Percentiles rank a stretch among this genome's conserved stretches.
Conservation (phyloP, 1,140 invertebrate species). For the Pinna nobilis region DNA sequence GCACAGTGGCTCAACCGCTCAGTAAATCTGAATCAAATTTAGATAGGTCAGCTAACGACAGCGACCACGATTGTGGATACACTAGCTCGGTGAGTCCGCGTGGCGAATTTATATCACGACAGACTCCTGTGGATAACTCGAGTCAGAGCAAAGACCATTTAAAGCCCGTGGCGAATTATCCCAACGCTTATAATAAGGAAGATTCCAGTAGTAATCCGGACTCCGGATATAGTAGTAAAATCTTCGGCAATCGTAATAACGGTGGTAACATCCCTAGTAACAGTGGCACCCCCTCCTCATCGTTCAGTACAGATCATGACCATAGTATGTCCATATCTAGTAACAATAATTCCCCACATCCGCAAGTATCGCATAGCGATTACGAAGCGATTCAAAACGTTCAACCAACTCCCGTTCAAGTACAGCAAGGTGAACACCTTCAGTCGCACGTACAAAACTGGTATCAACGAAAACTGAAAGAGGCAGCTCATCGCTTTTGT, state of each 20-base stretch:
- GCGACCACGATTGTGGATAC: constrained; percentile 24
- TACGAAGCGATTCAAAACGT: constrained; percentile 41
- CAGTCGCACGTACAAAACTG: constrained; percentile 60
- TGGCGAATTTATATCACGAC: constrained; percentile 1
- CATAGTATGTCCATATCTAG: constrained; percentile 59
- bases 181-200: constrained; percentile 44
- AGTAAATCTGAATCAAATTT: constrained; percentile 47
- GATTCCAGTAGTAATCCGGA: constrained; percentile 72
- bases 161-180: constrained; percentile 28
- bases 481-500: constrained; percentile 58
- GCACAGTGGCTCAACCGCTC: not conserved
- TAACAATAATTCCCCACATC: constrained; percentile 58
- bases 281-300: constrained; percentile 66
- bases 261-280: constrained; percentile 42
- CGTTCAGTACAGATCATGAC: constrained; percentile 67
- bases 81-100: constrained; percentile 1
- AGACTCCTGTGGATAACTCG: not conserved
- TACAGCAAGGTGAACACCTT: constrained; percentile 42
- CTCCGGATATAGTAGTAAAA: constrained; percentile 70
- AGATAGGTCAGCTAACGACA: constrained; percentile 2
- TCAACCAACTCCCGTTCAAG: not conserved
- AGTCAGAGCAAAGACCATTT: constrained; percentile 10
- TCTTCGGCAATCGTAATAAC: constrained; percentile 46
- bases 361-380: constrained; percentile 44
- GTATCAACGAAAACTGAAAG: constrained; percentile 64